A percentile compares a stretch with the other conserved stretches of the same genome.
Evolutionary conservation across 2,888 invertebrate species (phyloP).

Genomic region (Drosophila dives): DNA sequence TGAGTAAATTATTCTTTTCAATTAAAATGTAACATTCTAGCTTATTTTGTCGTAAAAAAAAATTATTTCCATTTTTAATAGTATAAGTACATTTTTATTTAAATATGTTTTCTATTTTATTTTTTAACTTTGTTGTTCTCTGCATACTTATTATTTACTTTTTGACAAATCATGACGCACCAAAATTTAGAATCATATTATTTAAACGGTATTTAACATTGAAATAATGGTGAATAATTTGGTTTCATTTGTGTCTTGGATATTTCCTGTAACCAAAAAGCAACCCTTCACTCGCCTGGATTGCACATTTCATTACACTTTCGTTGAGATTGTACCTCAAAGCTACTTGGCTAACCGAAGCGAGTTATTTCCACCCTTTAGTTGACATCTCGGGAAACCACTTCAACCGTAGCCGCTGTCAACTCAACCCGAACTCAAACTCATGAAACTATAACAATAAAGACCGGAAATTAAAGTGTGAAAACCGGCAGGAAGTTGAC

Average conservation of each 20-base stretch:
- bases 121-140: neutral
- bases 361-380: slow-evolving; percentile 51
- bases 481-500: slow-evolving; percentile 78
- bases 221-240: slow-evolving; percentile 5
- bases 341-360: slow-evolving; percentile 24
- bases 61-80: neutral
- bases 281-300: neutral
- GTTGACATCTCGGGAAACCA: slow-evolving; percentile 67
- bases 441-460: slow-evolving; percentile 75
- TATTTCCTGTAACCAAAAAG: slow-evolving; percentile 1
- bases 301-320: slow-evolving; percentile 40
- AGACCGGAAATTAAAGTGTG: slow-evolving; percentile 81
- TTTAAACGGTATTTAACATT: neutral
- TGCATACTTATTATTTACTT: neutral
- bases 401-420: slow-evolving; percentile 56
- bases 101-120: neutral
- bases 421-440: slow-evolving; percentile 47
- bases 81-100: neutral
- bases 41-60: neutral
- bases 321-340: slow-evolving; percentile 31
- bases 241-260: slow-evolving; percentile 1
- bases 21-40: neutral
- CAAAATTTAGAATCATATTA: neutral
- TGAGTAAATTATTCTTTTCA: neutral
- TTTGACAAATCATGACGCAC: neutral